These are phyloP conservation scores for Atherinosoma microstoma DNA, from an alignment of 2,797 vertebrate species.

Conservation along the genomic window DNA sequence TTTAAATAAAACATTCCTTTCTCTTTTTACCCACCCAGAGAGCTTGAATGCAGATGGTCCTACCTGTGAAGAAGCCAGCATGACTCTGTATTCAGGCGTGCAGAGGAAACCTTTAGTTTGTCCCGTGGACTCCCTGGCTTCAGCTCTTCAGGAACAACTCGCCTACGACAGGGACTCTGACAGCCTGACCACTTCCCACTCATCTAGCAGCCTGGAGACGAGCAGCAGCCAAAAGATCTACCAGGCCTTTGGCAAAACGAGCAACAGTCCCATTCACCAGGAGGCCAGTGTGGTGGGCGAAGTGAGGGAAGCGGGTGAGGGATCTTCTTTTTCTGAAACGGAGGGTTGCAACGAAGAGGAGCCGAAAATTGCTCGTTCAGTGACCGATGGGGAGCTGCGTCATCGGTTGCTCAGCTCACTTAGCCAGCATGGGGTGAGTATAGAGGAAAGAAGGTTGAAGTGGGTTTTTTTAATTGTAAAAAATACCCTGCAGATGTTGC, in stretches of 20 bases:
- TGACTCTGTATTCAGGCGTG: conserved; percentile 86
- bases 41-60: conserved; percentile 74
- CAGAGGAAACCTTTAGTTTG: conserved; percentile 83
- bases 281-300: conserved; percentile 62
- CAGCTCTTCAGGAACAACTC: conserved; percentile 82
- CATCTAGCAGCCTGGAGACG: conserved; percentile 89
- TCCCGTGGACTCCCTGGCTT: conserved; percentile 83
- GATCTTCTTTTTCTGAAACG: conserved; percentile 88
- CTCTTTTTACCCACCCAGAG: conserved; percentile 53
- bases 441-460: neutral
- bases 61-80: conserved; percentile 79
- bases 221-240: conserved; percentile 89
- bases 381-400: conserved; percentile 92
- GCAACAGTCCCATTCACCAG: conserved; percentile 36
- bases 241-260: conserved; percentile 85
- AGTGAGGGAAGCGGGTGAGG: conserved; percentile 52
- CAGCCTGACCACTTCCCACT: conserved; percentile 87
- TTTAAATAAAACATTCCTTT: neutral
- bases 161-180: conserved; percentile 79
- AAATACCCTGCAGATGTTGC: neutral
- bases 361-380: conserved; percentile 88
- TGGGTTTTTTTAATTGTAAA: neutral
- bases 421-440: conserved; percentile 91
- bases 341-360: conserved; percentile 84
- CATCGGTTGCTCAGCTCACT: conserved; percentile 86